Base-by-base conservation (phyloP, 2,113 vertebrate species). In the Plotosus lineatus region DNA sequence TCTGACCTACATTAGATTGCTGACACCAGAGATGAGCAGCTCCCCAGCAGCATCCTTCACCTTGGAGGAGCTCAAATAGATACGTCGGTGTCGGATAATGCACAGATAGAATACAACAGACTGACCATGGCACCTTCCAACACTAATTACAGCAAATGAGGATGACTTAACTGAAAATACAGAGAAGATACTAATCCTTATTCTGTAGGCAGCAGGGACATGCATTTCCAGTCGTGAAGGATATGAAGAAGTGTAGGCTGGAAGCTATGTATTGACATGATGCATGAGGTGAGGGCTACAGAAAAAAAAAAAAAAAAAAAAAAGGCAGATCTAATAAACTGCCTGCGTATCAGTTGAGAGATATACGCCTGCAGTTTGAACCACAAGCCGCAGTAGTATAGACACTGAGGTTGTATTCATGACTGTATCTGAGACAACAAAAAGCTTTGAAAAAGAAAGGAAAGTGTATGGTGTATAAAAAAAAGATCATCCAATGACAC, bases 1-100 rank as follows among this genome's bases (percentile, higher is more conserved):
- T 72, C 65, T 90, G 89, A 89, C 88, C 89, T 88, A 88, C 85
- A 92, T 89, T 81, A 86, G 87, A 79, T 56, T 14, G 63, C 55
- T 36, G 40, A 69, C 19, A 74, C 60, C 51, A 26, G 38, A 80
- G 56, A 51, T 10, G 26, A 80, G 50, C 44, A 61, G 21, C 19
- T 75, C 75, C 56, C 14, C 51, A 74, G 73, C 17, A 78, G 63
- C 50, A 61, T n/a, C 5, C 23, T 50, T 72, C 65, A 56, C 60
- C 71, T 55, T 50, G 51, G 56, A 74, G 31, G 33, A 73, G 44
- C 55, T 58, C 33, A 61, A 80, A 33, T 46, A 58, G 40, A 46
- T 38, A 28, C 6, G 7, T 12, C 1, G 33, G 55, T 28, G 31
- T 42, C 15, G 33, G 48, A 42, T 48, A 65, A 48, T 3, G 33